Base-by-base conservation (phyloP, 2,888 invertebrate species). In the Podotricha telesiphe region DNA sequence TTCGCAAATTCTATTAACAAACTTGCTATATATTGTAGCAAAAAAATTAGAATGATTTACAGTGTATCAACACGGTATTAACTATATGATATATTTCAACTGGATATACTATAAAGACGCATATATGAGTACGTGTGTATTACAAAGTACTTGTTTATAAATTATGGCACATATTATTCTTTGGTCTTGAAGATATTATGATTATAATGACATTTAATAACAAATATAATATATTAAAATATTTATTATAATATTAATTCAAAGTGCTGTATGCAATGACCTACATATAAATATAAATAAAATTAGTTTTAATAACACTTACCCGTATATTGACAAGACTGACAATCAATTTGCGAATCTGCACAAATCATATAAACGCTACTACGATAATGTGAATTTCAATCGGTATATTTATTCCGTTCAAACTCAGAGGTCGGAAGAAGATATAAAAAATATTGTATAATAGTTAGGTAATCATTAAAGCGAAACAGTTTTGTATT, bases 191-290 rank as follows among this genome's bases (percentile, higher is more conserved):
- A n/a, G 34, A 55, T 34, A n/a, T n/a, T 28, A 34, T 34, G 4
- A 55, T 34, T 55, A n/a, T 34, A n/a, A 28, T 6, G 20, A 19
- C 11, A 28, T 17, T 3, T n/a, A 34, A 53, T 8, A 28, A 53
- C 8, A 28, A n/a, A 10, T 4, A n/a, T 37, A 53, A 48, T 48
- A 48, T 19, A 48, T 17, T 17, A 59, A n/a, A 10, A n/a, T 11
- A 8, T 37, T 22, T 15, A 67, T 28, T 53, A 20, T 34, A 40
- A 22, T 51, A n/a, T 15, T 20, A 45, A 45, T 67, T 53, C 42
- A 34, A 55, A 47, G 34, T 65, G 51, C 22, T 45, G 19, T 67
- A 53, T 17, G 13, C 61, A 62, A 47, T 67, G 67, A 67, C 67
- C 67, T 61, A 67, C 53, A 61, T 67, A 61, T 1, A 42, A 13